Conservation (phyloP, 2,888 invertebrate genomes). For the Agrochola litura region DNA sequence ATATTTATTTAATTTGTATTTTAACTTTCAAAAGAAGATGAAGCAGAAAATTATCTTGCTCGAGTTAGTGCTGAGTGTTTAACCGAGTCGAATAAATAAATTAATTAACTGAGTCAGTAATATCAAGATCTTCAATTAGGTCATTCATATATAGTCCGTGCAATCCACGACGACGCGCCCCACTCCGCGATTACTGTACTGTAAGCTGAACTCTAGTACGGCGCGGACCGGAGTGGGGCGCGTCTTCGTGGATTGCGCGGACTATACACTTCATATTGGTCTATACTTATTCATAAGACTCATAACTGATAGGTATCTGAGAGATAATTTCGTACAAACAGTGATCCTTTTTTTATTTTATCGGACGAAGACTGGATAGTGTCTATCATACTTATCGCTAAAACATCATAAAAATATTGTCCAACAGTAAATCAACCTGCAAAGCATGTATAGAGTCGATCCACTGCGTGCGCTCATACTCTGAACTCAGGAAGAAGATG, state of each 20-base stretch:
- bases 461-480: slow-evolving; percentile 98
- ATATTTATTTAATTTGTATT: not conserved
- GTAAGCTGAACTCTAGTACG: no score
- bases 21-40: not conserved
- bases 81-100: not conserved
- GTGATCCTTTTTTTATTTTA: not conserved
- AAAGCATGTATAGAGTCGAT: slow-evolving; percentile 96
- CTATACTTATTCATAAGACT: not conserved
- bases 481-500: slow-evolving; percentile 97
- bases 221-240: no score
- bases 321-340: not conserved
- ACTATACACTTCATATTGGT: not conserved
- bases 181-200: no score
- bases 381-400: not conserved
- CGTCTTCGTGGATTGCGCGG: no score
- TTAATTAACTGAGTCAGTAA: not conserved
- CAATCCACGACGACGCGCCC: no score
- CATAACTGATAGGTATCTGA: not conserved
- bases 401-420: not conserved
- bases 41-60: not conserved
- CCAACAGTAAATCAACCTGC: slow-evolving; percentile 86
- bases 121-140: not conserved
- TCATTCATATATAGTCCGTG: no score
- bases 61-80: not conserved
- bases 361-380: not conserved